These are phyloP conservation scores for Andrena trimmerana DNA, from an alignment of 2,888 invertebrate species.

Conservation along the genomic window DNA sequence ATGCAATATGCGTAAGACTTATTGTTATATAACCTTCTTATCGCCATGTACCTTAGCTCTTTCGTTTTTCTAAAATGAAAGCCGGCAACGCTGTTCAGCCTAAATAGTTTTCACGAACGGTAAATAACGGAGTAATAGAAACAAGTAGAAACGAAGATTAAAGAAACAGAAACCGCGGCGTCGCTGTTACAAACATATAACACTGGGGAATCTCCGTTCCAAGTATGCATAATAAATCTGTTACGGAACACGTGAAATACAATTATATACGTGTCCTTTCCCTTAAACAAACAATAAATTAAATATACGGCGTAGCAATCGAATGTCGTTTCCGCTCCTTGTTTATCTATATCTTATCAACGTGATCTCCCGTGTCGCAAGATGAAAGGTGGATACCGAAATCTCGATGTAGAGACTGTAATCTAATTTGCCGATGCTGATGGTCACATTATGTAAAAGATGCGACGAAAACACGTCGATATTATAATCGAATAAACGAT, in stretches of 20 bases:
- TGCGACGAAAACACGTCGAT: conserved; percentile 33
- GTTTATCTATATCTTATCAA: conserved; percentile 10
- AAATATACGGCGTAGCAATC: not conserved
- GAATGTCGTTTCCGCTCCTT: not conserved
- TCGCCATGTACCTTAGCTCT: conserved; percentile 37
- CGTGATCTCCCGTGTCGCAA: not conserved
- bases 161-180: conserved; percentile 1
- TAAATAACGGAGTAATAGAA: conserved; percentile 18
- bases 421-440: conserved; percentile 32
- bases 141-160: conserved; percentile 6
- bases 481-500: conserved; percentile 34
- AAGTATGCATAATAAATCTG: not conserved
- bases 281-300: conserved; percentile 4
- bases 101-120: conserved; percentile 11
- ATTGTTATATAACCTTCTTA: conserved; percentile 52
- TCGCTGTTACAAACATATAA: not conserved
- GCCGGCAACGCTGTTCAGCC: conserved; percentile 1
- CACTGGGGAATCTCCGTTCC: not conserved
- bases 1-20: conserved; percentile 49
- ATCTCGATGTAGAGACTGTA: conserved; percentile 22
- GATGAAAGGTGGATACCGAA: conserved; percentile 13
- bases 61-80: conserved; percentile 21
- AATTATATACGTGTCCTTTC: not conserved
- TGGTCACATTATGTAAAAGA: conserved; percentile 47
- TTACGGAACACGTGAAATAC: conserved; percentile 9